These are phyloP conservation scores for Stegophylla sp. DNA, from an alignment of 2,888 invertebrate genomes.

Conservation along the genomic window DNA sequence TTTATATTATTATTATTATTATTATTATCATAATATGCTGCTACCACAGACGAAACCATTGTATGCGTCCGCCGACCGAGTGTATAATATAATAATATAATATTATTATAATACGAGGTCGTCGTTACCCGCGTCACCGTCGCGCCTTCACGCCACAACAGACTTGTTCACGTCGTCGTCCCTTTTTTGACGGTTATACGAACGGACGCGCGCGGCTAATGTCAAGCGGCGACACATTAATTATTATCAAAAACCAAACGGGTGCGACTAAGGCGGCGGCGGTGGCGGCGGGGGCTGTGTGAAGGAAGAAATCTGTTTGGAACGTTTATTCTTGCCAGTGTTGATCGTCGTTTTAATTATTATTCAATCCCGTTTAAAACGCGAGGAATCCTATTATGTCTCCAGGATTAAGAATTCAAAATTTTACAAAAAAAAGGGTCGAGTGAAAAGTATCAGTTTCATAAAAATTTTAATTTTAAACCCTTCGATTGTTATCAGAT, in stretches of 20 bases:
- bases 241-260: background rate
- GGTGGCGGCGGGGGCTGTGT: background rate
- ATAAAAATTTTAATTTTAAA: no score
- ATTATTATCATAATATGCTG: background rate
- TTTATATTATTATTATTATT: background rate
- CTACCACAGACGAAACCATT: slow-evolving; percentile 35
- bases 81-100: background rate
- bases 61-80: background rate
- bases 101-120: background rate
- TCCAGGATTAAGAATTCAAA: no score
- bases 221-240: background rate
- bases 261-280: no score
- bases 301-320: background rate
- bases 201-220: background rate
- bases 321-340: background rate
- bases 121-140: background rate
- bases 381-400: no score
- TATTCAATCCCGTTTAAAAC: background rate
- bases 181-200: slow-evolving; percentile 8
- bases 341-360: background rate
- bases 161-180: slow-evolving; percentile 4
- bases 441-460: no score
- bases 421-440: no score
- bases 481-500: no score
- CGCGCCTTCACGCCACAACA: background rate